Evolutionary conservation across 2,113 vertebrate species (phyloP).

Genomic region (Lathamus discolor): DNA sequence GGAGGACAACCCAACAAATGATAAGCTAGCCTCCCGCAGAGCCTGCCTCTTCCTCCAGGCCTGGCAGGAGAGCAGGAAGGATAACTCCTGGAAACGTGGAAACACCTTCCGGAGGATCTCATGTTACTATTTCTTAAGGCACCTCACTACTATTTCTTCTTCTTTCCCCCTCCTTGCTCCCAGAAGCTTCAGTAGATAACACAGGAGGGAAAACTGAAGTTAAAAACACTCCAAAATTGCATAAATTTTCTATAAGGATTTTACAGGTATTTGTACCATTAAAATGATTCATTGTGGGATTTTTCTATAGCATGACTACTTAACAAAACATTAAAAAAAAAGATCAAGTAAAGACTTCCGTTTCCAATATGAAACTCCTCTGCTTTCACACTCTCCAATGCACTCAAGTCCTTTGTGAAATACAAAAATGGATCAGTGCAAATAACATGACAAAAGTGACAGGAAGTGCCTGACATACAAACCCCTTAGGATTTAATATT

Average conservation of each 20-base stretch:
- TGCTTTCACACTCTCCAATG: neutral
- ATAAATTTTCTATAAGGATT: neutral
- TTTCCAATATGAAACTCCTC: neutral
- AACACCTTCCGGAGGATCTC: neutral
- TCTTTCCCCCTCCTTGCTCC: neutral
- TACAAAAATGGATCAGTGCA: neutral
- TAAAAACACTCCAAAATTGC: neutral
- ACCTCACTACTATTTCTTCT: neutral
- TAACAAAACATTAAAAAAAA: neutral
- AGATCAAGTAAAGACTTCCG: neutral
- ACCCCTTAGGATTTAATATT: neutral
- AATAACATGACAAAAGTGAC: neutral
- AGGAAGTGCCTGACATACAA: neutral
- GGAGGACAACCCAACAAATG: neutral
- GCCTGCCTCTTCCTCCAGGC: neutral
- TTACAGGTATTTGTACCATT: neutral
- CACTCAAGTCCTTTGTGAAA: neutral
- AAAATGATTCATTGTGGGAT: neutral
- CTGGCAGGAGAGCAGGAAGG: neutral
- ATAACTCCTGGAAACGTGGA: neutral
- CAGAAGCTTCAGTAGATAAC: neutral
- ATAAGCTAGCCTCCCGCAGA: neutral
- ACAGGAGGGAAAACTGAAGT: neutral
- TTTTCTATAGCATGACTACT: neutral
- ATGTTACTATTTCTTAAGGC: neutral